phyloP scores from a whole-genome alignment of 2,888 invertebrate species.

The Resseliella maxima region DNA sequence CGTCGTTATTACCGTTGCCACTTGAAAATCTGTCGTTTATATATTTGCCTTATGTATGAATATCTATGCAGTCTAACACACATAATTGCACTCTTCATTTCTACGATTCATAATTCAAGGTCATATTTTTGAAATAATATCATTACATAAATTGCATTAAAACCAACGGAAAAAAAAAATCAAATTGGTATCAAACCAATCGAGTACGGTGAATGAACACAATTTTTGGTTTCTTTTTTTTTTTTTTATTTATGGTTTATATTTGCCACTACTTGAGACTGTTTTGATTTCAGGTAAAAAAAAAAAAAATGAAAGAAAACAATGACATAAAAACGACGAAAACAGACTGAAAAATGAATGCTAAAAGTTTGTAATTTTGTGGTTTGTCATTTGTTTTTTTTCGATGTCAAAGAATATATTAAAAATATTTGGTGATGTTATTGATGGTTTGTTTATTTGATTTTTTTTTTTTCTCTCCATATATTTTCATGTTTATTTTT shows the following conservation, averaged over 20 bases:
- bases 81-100: constrained; percentile 7
- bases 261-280: neutral
- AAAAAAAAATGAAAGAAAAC: neutral
- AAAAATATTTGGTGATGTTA: neutral
- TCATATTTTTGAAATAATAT: constrained; percentile 53
- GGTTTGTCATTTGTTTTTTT: constrained; percentile 31
- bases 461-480: neutral
- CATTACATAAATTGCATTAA: constrained; percentile 15
- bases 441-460: neutral
- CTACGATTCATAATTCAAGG: constrained; percentile 18
- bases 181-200: neutral
- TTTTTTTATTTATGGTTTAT: neutral
- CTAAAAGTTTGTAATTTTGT: constrained; percentile 4
- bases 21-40: constrained; percentile 4
- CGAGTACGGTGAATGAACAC: constrained; percentile 29
- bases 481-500: neutral
- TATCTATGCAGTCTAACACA: neutral
- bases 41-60: neutral
- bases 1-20: neutral
- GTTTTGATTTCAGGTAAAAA: constrained; percentile 4
- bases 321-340: neutral
- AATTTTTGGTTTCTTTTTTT: neutral
- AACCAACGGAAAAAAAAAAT: neutral
- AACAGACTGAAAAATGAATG: neutral
- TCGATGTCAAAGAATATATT: neutral